phyloP scores from a whole-genome alignment of 2,888 invertebrate genomes.

The Bellardia pandia region DNA sequence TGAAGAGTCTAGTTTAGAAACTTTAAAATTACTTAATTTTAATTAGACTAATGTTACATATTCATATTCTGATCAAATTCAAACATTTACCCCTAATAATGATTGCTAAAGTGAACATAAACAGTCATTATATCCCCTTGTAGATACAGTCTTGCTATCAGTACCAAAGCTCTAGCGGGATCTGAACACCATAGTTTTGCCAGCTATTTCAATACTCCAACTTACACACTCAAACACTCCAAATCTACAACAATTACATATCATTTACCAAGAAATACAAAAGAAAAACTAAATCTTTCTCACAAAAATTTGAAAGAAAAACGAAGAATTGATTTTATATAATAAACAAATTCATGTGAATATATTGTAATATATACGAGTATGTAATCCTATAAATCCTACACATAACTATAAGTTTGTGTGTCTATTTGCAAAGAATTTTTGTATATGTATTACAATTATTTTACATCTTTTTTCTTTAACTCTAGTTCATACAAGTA shows the following conservation, averaged over 20 bases:
- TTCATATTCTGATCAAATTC: too few relatives aligned
- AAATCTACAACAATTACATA: background rate
- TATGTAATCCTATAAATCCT: background rate
- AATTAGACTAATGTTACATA: too few relatives aligned
- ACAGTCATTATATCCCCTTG: too few relatives aligned
- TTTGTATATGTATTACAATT: constrained; percentile 2
- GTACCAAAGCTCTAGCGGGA: too few relatives aligned
- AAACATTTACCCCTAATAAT: too few relatives aligned
- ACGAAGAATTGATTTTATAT: constrained; percentile 13
- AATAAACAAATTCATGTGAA: background rate
- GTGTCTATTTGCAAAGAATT: background rate
- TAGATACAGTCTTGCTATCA: too few relatives aligned
- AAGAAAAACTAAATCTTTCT: background rate
- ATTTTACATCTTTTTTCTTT: background rate
- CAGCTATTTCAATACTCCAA: background rate
- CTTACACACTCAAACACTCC: background rate
- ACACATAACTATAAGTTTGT: constrained; percentile 13
- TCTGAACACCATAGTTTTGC: background rate
- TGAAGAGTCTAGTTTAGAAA: too few relatives aligned
- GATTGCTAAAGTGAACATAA: too few relatives aligned
- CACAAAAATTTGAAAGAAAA: background rate
- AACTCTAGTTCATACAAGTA: background rate
- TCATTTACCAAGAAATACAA: background rate
- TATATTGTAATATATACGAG: background rate
- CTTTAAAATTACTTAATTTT: too few relatives aligned